Evolutionary conservation across 1,140 invertebrate species (phyloP).

Genomic region (Papilio polytes): DNA sequence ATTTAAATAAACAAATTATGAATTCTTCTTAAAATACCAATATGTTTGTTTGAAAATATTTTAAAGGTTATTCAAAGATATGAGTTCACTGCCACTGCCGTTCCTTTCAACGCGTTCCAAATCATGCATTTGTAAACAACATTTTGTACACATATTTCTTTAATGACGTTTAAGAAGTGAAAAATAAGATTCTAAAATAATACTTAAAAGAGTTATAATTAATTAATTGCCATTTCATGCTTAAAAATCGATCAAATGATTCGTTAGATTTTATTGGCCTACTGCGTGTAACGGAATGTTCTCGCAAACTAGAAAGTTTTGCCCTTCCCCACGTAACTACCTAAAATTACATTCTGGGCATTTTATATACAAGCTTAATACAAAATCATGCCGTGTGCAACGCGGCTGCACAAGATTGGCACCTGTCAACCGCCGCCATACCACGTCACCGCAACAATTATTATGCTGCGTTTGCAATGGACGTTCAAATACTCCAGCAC

Average conservation of each 20-base stretch:
- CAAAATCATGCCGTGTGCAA: constrained; percentile 50
- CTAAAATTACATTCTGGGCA: no score
- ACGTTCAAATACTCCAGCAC: neutral
- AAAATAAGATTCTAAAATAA: no score
- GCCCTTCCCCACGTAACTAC: no score
- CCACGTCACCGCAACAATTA: constrained; percentile 55
- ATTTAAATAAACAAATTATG: neutral
- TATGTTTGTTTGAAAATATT: neutral
- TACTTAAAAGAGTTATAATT: no score
- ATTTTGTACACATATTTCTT: neutral
- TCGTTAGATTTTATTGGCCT: no score
- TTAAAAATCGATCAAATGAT: no score
- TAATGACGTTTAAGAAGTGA: no score
- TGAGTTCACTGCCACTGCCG: neutral
- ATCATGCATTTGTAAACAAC: constrained; percentile 1
- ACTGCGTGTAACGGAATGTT: no score
- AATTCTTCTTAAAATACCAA: constrained; percentile 19
- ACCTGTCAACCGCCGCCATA: constrained; percentile 73
- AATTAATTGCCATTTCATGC: no score
- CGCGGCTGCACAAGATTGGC: constrained; percentile 68
- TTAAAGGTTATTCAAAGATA: constrained; percentile 14
- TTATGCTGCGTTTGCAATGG: constrained; percentile 43
- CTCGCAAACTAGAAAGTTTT: no score
- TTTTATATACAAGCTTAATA: neutral
- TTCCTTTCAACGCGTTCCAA: neutral